Evolutionary conservation across 2,797 vertebrate species (phyloP).

Genomic region (Anabas testudineus): DNA sequence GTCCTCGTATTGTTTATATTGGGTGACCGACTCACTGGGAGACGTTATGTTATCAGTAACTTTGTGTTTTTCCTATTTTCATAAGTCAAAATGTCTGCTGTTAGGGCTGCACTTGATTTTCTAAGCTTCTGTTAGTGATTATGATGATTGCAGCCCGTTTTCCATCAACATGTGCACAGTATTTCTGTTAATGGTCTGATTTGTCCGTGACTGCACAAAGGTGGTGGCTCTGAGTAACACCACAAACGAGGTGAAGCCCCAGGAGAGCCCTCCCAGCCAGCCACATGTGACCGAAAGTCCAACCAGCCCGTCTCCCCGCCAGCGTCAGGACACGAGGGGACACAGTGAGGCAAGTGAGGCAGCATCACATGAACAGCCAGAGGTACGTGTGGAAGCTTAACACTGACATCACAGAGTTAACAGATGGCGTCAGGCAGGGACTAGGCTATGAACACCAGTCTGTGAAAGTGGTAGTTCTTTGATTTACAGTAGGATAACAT

Average conservation of each 20-base stretch:
- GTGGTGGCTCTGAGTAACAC: slow-evolving; percentile 83
- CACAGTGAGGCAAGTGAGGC: slow-evolving; percentile 80
- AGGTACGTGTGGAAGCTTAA: slow-evolving; percentile 77
- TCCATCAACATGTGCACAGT: background rate
- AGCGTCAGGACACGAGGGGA: slow-evolving; percentile 61
- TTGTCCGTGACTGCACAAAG: slow-evolving; percentile 73
- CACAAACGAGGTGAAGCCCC: slow-evolving; percentile 67
- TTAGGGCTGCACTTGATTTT: background rate
- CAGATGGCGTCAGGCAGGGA: background rate
- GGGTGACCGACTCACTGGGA: background rate
- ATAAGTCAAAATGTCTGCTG: too few relatives aligned
- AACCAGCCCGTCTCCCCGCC: slow-evolving; percentile 59
- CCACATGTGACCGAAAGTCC: slow-evolving; percentile 64
- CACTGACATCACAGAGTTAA: background rate
- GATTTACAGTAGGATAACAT: background rate
- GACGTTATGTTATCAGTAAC: background rate
- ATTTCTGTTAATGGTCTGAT: slow-evolving; percentile 13
- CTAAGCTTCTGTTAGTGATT: slow-evolving; percentile 15
- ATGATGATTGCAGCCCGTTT: slow-evolving; percentile 2
- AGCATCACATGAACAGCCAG: slow-evolving; percentile 80
- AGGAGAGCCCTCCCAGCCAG: slow-evolving; percentile 61
- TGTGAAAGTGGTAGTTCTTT: background rate
- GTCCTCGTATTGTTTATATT: background rate
- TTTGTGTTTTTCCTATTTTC: slow-evolving; percentile 7
- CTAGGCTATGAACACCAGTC: background rate